Conservation (phyloP, 2,797 vertebrate genomes). For the Emydoidea blandingii region DNA sequence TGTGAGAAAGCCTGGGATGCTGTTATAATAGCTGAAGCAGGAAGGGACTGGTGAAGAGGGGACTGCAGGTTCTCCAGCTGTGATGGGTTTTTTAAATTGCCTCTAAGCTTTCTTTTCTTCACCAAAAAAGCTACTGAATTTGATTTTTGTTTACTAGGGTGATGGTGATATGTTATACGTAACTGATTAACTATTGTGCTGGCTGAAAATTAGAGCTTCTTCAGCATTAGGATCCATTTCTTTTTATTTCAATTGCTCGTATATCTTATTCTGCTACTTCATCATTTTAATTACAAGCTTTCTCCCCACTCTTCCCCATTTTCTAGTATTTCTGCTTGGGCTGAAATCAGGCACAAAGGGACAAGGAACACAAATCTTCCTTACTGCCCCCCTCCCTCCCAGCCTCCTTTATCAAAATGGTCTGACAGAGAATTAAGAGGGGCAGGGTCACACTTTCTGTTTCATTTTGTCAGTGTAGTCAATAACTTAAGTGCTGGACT, state of each 20-base stretch:
- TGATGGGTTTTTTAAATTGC: conserved; percentile 56
- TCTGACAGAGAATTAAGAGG: conserved; percentile 65
- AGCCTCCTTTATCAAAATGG: conserved; percentile 59
- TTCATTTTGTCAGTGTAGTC: conserved; percentile 64
- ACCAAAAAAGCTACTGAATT: conserved; percentile 76
- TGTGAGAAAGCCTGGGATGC: conserved; percentile 77
- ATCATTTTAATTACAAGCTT: conserved; percentile 64
- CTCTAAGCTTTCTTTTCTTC: conserved; percentile 67
- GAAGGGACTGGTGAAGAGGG: conserved; percentile 70
- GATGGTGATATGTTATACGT: conserved; percentile 61
- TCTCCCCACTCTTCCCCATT: conserved; percentile 51
- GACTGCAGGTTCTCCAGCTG: conserved; percentile 50
- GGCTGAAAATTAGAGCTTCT: conserved; percentile 58
- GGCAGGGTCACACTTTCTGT: conserved; percentile 67
- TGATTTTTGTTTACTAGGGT: conserved; percentile 54
- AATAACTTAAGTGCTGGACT: conserved; percentile 74
- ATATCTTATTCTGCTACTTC: conserved; percentile 60
- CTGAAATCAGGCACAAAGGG: conserved; percentile 72
- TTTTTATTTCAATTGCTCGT: conserved; percentile 67
- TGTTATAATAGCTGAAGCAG: conserved; percentile 75
- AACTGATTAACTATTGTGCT: conserved; percentile 76
- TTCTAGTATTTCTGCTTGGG: conserved; percentile 62
- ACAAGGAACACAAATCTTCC: conserved; percentile 59
- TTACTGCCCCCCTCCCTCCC: conserved; percentile 17
- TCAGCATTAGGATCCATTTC: conserved; percentile 60